These are phyloP conservation scores for Papilio elwesi DNA, from an alignment of 2,888 invertebrate species.

Conservation along the genomic window DNA sequence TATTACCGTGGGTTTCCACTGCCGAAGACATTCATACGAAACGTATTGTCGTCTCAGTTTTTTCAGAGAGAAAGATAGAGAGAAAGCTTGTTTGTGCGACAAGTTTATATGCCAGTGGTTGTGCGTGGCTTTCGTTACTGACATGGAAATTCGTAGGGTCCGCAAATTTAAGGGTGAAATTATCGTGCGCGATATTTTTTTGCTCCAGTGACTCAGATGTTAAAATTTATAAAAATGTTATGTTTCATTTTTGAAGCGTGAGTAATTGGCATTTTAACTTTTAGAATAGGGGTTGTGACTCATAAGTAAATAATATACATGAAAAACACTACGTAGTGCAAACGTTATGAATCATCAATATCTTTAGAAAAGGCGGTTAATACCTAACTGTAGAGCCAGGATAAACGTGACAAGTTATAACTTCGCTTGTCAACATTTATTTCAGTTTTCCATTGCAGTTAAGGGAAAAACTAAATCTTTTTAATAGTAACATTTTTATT, in stretches of 20 bases:
- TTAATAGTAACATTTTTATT: too few species aligned
- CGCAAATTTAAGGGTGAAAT: slow-evolving; percentile 17
- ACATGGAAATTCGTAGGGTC: slow-evolving; percentile 22
- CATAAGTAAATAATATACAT: neutral
- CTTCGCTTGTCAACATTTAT: slow-evolving; percentile 4
- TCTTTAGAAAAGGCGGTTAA: too few species aligned
- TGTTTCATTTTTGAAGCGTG: slow-evolving; percentile 13
- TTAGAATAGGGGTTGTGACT: slow-evolving; percentile 5
- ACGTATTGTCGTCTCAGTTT: too few species aligned
- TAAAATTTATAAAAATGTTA: neutral
- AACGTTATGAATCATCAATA: slow-evolving; percentile 5
- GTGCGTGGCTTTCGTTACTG: slow-evolving; percentile 25
- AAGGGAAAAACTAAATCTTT: too few species aligned
- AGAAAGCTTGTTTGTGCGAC: too few species aligned
- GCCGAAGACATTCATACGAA: too few species aligned
- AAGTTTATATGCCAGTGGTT: too few species aligned
- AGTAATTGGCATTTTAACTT: slow-evolving; percentile 24
- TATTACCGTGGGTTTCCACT: neutral
- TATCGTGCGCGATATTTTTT: slow-evolving; percentile 23
- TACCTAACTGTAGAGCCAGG: too few species aligned
- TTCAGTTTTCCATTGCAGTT: too few species aligned
- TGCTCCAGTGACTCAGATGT: slow-evolving; percentile 35
- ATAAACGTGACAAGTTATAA: too few species aligned
- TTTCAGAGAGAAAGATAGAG: too few species aligned
- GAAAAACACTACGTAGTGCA: neutral